A percentile compares a stretch with the other conserved stretches of the same genome.
These are phyloP conservation scores for Myxocyprinus asiaticus DNA, from an alignment of 2,113 vertebrate genomes.

Conservation along the genomic window DNA sequence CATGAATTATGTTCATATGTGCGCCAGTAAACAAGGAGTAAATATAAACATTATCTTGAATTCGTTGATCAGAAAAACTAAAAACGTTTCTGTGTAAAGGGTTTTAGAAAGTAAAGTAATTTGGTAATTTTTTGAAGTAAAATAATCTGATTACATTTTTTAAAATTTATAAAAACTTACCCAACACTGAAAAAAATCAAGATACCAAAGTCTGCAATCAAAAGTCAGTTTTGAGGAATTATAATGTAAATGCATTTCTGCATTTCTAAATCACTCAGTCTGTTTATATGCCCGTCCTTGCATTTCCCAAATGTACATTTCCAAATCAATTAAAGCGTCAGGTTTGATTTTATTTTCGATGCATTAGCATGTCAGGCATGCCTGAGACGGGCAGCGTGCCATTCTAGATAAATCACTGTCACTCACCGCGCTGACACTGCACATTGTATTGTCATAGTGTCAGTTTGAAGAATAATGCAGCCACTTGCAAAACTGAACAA, in stretches of 20 bases:
- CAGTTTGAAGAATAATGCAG: constrained; percentile 38
- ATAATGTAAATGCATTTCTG: neutral
- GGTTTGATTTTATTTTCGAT: constrained; percentile 51
- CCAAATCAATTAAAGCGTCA: constrained; percentile 55
- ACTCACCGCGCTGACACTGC: constrained; percentile 45
- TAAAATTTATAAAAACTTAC: too few relatives aligned
- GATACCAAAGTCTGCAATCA: too few relatives aligned
- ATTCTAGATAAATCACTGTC: constrained; percentile 56
- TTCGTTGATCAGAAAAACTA: too few relatives aligned
- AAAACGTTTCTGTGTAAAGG: too few relatives aligned
- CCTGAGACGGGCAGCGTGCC: constrained; percentile 31
- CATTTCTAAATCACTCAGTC: neutral
- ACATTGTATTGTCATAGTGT: constrained; percentile 45
- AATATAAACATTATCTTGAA: too few relatives aligned
- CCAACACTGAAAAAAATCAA: too few relatives aligned
- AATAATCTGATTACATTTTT: too few relatives aligned
- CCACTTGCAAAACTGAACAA: neutral
- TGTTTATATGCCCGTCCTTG: constrained; percentile 33
- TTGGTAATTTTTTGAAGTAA: too few relatives aligned
- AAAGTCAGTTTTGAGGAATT: too few relatives aligned
- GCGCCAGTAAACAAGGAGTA: too few relatives aligned
- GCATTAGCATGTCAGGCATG: constrained; percentile 41
- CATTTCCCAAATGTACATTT: constrained; percentile 28
- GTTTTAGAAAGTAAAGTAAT: too few relatives aligned
- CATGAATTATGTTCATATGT: too few relatives aligned